Conservation (phyloP, 2,113 vertebrate species). For the Oryzias javanicus region DNA sequence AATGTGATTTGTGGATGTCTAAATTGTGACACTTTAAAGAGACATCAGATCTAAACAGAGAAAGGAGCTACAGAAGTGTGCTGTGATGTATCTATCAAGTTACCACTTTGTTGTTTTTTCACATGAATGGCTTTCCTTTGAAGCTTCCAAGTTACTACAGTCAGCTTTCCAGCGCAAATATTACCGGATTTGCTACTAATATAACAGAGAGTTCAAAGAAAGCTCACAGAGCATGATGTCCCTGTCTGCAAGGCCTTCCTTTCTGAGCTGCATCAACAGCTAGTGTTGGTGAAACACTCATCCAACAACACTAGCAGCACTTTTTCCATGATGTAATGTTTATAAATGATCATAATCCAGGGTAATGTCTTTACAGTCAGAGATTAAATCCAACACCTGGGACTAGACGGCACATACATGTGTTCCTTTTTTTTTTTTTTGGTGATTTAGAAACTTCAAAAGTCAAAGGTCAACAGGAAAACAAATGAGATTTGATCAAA, state of each 20-base stretch:
- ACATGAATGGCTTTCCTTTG: no score
- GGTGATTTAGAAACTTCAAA: no score
- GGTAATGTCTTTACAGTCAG: background rate
- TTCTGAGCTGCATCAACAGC: conserved; percentile 8
- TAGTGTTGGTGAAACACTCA: background rate
- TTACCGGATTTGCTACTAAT: background rate
- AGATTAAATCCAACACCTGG: background rate
- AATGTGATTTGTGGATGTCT: conserved; percentile 22
- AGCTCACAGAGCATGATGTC: background rate
- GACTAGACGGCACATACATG: background rate
- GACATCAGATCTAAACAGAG: conserved; percentile 15
- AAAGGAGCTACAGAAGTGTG: background rate
- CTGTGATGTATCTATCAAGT: background rate
- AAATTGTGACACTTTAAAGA: conserved; percentile 36
- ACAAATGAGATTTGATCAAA: background rate
- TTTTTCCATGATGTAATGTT: background rate
- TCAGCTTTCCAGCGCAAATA: no score
- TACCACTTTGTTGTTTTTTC: no score
- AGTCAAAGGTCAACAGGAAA: background rate
- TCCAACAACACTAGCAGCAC: background rate
- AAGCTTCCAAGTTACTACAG: no score
- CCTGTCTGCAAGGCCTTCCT: background rate
- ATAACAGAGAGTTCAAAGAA: background rate
- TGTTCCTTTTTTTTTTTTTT: background rate
- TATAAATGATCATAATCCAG: background rate